A percentile compares a stretch with the other conserved stretches of the same genome.
These are phyloP conservation scores for Halcyon malimbica DNA, from an alignment of 2,113 vertebrate genomes.

Conservation along the genomic window DNA sequence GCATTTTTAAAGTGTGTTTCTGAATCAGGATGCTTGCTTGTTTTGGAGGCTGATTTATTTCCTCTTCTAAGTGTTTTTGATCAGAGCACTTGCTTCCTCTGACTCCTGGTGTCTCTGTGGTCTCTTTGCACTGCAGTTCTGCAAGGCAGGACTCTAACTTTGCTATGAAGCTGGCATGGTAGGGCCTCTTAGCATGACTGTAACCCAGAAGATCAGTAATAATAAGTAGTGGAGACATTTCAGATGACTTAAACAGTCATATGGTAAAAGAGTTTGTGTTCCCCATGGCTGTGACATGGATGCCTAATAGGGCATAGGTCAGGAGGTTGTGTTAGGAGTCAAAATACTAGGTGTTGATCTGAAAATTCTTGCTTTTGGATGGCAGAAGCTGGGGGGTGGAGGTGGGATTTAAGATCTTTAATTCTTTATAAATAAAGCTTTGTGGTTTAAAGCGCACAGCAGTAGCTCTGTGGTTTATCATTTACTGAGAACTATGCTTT, in stretches of 20 bases:
- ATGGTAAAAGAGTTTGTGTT: conserved; percentile 11
- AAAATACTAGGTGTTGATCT: background rate
- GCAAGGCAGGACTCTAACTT: background rate
- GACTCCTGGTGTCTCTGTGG: background rate
- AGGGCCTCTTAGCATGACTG: background rate
- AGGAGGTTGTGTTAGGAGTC: background rate
- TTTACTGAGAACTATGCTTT: conserved; percentile 83
- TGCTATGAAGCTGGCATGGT: background rate
- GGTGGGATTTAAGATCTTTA: conserved; percentile 54
- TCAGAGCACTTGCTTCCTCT: conserved; percentile 48
- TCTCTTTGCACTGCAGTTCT: background rate
- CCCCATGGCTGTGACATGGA: background rate
- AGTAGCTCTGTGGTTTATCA: conserved; percentile 81
- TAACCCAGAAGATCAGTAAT: conserved; percentile 21
- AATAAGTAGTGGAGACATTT: conserved; percentile 7
- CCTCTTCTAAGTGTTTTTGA: conserved; percentile 40
- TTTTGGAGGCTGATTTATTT: conserved; percentile 44
- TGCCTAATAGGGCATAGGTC: background rate
- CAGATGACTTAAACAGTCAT: conserved; percentile 18
- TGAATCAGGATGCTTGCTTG: conserved; percentile 1
- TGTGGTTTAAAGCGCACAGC: conserved; percentile 73
- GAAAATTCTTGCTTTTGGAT: conserved; percentile 23
- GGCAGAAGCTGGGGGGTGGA: background rate
- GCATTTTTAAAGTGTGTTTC: conserved; percentile 1
- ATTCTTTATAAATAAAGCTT: conserved; percentile 50